A percentile compares a stretch with the other conserved stretches of the same genome.
Evolutionary conservation across 2,113 vertebrate species (phyloP).

Genomic region (Nothocercus julius): DNA sequence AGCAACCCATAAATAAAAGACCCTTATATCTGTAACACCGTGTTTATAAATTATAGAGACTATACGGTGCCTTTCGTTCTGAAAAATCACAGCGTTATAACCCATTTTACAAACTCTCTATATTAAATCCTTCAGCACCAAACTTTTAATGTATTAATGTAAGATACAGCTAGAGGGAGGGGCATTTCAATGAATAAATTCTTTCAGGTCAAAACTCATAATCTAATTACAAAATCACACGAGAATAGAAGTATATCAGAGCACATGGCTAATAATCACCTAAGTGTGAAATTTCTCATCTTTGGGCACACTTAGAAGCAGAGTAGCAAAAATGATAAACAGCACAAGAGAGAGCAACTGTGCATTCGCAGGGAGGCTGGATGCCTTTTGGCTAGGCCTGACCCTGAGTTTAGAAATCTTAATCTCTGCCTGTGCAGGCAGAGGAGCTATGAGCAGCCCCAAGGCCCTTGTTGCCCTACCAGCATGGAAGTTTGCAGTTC

Average conservation of each 20-base stretch:
- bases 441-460: too few species aligned
- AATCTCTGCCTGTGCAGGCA: too few species aligned
- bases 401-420: not conserved
- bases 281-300: not conserved
- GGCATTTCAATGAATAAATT: not conserved
- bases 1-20: not conserved
- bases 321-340: not conserved
- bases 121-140: not conserved
- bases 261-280: not conserved
- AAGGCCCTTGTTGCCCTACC: too few species aligned
- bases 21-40: not conserved
- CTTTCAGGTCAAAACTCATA: not conserved
- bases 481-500: not conserved
- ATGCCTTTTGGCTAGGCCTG: not conserved
- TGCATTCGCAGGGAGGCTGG: not conserved
- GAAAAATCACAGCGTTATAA: not conserved
- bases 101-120: not conserved
- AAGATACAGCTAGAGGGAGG: not conserved
- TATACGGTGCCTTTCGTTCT: not conserved
- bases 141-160: not conserved
- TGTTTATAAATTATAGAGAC: not conserved
- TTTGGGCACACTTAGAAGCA: not conserved
- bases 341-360: not conserved
- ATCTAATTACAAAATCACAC: not conserved
- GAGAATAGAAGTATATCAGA: not conserved